Conservation (phyloP, 2,113 vertebrate genomes). For the Eublepharis macularius region DNA sequence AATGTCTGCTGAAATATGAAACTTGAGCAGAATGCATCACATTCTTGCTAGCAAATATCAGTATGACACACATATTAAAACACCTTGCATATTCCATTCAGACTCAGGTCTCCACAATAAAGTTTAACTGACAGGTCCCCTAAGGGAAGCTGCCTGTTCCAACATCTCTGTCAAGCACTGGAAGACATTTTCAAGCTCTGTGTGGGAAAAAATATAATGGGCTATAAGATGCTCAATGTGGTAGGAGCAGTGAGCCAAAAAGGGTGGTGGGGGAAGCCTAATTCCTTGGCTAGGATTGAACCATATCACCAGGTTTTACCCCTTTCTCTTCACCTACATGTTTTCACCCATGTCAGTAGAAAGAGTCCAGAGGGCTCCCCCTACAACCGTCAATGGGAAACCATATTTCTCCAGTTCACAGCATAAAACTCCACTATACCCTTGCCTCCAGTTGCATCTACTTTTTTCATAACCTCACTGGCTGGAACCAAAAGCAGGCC, state of each 20-base stretch:
- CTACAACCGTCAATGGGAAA: neutral
- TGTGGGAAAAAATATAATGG: neutral
- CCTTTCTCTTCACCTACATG: constrained; percentile 51
- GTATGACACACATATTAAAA: neutral
- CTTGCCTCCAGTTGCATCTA: too few relatives aligned
- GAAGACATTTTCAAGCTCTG: neutral
- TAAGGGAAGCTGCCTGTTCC: neutral
- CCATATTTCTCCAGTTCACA: constrained; percentile 20
- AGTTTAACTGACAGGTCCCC: constrained; percentile 11
- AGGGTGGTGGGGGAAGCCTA: neutral
- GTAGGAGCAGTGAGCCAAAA: neutral
- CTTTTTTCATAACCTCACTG: too few relatives aligned
- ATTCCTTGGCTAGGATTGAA: constrained; percentile 38
- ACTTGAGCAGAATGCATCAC: neutral
- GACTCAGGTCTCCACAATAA: neutral
- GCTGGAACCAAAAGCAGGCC: too few relatives aligned
- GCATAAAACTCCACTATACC: too few relatives aligned
- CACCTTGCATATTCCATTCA: neutral
- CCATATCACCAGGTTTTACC: constrained; percentile 36
- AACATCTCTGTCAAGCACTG: neutral
- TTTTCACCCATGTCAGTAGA: constrained; percentile 40
- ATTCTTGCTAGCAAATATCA: neutral
- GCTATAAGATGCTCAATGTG: neutral
- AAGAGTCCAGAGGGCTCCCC: neutral
- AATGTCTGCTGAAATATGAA: neutral